Evolutionary conservation across 2,797 vertebrate genomes (phyloP), one percentile per base, ranked within the genome.

Genomic region (Sebastes kiyomatsui): DNA sequence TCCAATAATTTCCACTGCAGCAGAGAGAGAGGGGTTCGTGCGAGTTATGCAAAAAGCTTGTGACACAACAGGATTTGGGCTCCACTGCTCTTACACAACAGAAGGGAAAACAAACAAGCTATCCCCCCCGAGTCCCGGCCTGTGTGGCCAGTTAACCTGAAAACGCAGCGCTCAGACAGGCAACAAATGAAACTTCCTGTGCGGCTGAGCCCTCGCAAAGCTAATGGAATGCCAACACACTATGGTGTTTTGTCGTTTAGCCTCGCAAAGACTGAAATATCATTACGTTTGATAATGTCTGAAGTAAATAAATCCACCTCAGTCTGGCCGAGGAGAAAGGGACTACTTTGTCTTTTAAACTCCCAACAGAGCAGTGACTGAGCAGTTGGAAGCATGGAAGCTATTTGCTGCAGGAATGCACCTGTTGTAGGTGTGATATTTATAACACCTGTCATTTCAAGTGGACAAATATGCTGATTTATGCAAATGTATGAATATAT

Each of bases 51-150:
- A 74, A 76, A 89, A 74, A 38, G 49, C 38, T 59, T 27, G 72
- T 61, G 87, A 84, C 83, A 85, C 80, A 79, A 69, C 68, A 74
- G 73, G 79, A 77, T 82, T 88, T 68, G 25, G 75, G 67, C 72
- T 75, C 56, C 35, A 27, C 66, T 65, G 71, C 77, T 78, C 73
- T 82, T 68, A 86, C 25, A 72, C 67, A 88, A 81, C 68, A 16
- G 56, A 69, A 42, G n/a, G 54, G 28, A 56, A 64, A 80, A 86
- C 68, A 87, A 83, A 86, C 74, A 81, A 62, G 72, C 54, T 16
- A 13, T 42, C 69, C 75, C 67, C 80, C 27, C 79, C 23, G 68
- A 82, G 84, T 56, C 30, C 4, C 2, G 7, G 79, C 70, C 68
- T 75, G 79, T 11, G 65, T 35, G 72, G 67, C 74, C 72, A 66